Base-by-base conservation (phyloP, 2,113 vertebrate species). In the Myrmecophaga tridactyla region DNA sequence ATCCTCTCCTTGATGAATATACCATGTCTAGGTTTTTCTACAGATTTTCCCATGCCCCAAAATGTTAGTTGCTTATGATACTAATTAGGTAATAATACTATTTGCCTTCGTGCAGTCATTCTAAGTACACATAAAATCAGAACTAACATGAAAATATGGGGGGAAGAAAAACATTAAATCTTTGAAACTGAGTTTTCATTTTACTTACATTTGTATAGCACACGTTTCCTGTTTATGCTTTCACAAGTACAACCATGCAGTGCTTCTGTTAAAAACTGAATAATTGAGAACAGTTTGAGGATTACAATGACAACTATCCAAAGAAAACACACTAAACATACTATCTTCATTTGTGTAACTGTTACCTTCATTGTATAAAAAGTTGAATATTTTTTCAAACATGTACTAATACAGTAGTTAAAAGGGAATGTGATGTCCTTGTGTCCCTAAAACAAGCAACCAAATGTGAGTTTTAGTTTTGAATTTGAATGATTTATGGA, bases 221-320 rank as follows among this genome's bases (percentile, higher is more conserved):
- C 17, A 56, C 21, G 53, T 25, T 96, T 96, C 69, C 89, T 92
- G 80, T 94, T 96, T 92, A 85, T 94, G 90, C 92, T 90, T 90
- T 95, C 65, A 84, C 65, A 94, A 94, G 34, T 70, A 76, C 81
- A 92, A 56, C 86, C 94, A 96, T 83, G 76, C 69, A 90, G 31
- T 85, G 72, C 20, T 87, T 92, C 77, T 92, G 46, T 89, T 92
- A 84, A 97, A 96, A 95, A 91, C 39, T 84, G 75, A 94, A 34
- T 92, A 82, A 75, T 25, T 77, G 56, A 85, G 60, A 87, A 90
- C 51, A 80, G 39, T 85, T 90, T 95, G 90, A 88, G 77, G 73
- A 90, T 86, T 89, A 92, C 34, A 92, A n/a, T 87, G 82, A 63
- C 31, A 87, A 65, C 34, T 91, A 91, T 14, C 69, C 62, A 86